Evolutionary conservation across 2,888 invertebrate species (phyloP), one percentile per base, ranked within the genome.

Genomic region (Limnephilus marmoratus): DNA sequence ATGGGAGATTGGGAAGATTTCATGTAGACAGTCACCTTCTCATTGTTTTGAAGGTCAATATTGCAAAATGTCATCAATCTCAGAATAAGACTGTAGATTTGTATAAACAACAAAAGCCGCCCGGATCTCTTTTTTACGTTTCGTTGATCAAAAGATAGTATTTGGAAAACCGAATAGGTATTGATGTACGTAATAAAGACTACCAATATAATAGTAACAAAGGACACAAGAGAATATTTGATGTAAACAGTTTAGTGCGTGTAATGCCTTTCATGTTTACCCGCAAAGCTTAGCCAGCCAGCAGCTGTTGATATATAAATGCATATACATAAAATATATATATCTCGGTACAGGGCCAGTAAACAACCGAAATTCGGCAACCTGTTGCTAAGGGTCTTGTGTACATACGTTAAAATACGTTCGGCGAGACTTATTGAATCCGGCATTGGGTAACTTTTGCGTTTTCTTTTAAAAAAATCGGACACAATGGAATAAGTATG

Each of bases 331-430:
- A 45, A 45, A 45, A 31, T 49, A 88, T 88, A 80, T 37, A 24
- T 81, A 29, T 68, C 49, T 86, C 88, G 18, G 90, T 90, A 81
- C 86, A 91, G 81, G 91, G 91, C 91, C 80, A 87, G 93, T 92
- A 93, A 93, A 91, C 93, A 93, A 87, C 92, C 87, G 34, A 93
- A 92, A 93, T 91, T 91, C 90, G 45, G 41, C 93, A 91, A 93
- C 93, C 90, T 93, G 93, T 93, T 93, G 93, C 93, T 82, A 81
- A 31, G 68, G 24, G 81, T 31, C 81, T 29, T 81, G 13, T 86
- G 12, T 34, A 85, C 83, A 83, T 90, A n/a, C 45, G 12, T 45
- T 45, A 29, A 9, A 85, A 37, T 53, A 53, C 83, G 24, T 45
- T 29, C 29, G 18, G 83, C 45, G 81, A 90, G 45, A 81, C 90